A percentile compares a stretch with the other conserved stretches of the same genome.
phyloP scores from a whole-genome alignment of 2,113 vertebrate species.

The Clarias magur region DNA sequence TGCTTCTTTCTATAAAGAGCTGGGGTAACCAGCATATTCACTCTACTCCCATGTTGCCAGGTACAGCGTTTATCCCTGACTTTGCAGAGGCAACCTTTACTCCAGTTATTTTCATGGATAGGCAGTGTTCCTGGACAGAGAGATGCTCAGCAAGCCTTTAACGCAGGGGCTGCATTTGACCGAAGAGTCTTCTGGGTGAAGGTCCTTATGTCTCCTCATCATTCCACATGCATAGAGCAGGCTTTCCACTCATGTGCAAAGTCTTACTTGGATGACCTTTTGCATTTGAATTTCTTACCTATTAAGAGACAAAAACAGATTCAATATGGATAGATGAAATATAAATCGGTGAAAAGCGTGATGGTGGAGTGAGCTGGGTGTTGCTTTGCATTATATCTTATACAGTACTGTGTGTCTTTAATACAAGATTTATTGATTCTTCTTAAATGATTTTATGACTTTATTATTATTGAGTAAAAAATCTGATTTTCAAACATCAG shows the following conservation, averaged over 20 bases:
- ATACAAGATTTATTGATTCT: no score
- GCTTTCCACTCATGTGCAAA: slow-evolving; percentile 56
- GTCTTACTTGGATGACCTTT: slow-evolving; percentile 79
- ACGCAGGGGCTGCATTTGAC: slow-evolving; percentile 40
- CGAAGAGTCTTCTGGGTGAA: slow-evolving; percentile 45
- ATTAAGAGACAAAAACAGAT: slow-evolving; percentile 60
- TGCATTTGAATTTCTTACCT: slow-evolving; percentile 82
- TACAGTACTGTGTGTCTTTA: neutral
- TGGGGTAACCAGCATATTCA: neutral
- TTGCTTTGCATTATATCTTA: neutral
- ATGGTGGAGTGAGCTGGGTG: neutral
- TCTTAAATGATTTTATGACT: no score
- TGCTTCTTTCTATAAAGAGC: neutral
- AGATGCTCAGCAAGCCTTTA: slow-evolving; percentile 35
- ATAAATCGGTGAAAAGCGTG: neutral
- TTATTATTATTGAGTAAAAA: no score
- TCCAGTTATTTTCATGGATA: slow-evolving; percentile 53
- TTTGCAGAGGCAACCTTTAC: slow-evolving; percentile 12
- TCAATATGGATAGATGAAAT: neutral
- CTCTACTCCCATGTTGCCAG: slow-evolving; percentile 53
- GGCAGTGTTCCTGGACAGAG: slow-evolving; percentile 53
- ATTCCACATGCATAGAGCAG: slow-evolving; percentile 73
- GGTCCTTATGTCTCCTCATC: slow-evolving; percentile 46
- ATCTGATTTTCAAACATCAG: no score
- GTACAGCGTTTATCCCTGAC: neutral